These are phyloP conservation scores for Nematolebias whitei DNA, from an alignment of 2,113 vertebrate species.

Conservation along the genomic window DNA sequence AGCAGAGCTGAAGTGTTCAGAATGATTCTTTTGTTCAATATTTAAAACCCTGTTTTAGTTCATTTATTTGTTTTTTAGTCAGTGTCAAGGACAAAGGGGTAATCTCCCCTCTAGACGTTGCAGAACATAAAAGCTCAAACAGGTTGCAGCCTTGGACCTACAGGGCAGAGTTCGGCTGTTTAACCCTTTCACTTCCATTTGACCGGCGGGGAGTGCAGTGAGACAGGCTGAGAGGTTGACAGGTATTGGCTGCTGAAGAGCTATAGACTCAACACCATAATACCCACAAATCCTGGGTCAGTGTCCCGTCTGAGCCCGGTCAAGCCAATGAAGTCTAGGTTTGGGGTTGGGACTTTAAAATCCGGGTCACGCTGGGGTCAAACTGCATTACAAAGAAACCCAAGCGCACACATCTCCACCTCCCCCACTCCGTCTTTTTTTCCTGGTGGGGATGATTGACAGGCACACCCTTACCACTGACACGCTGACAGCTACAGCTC, in stretches of 20 bases:
- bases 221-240: slow-evolving; percentile 73
- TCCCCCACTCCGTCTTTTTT: slow-evolving; percentile 12
- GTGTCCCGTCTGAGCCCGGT: slow-evolving; percentile 69
- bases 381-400: slow-evolving; percentile 63
- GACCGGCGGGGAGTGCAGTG: slow-evolving; percentile 63
- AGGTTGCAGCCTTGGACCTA: slow-evolving; percentile 71
- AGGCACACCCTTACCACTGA: slow-evolving; percentile 65
- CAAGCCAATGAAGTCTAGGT: slow-evolving; percentile 67
- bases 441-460: slow-evolving; percentile 72
- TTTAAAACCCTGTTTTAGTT: slow-evolving; percentile 32
- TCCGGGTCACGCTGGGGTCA: slow-evolving; percentile 61
- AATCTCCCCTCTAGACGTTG: slow-evolving; percentile 38
- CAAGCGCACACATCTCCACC: slow-evolving; percentile 28
- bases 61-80: slow-evolving; percentile 49
- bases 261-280: slow-evolving; percentile 77
- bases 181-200: slow-evolving; percentile 56
- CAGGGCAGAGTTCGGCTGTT: slow-evolving; percentile 66
- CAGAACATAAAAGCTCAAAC: slow-evolving; percentile 48
- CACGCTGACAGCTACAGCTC: slow-evolving; percentile 64
- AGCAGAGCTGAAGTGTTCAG: slow-evolving; percentile 12
- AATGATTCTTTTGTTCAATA: slow-evolving; percentile 38
- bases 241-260: slow-evolving; percentile 65
- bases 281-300: slow-evolving; percentile 79
- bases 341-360: slow-evolving; percentile 65
- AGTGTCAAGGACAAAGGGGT: slow-evolving; percentile 67